Evolutionary conservation across 2,888 invertebrate species (phyloP).

Genomic region (Ectemnius cavifrons): DNA sequence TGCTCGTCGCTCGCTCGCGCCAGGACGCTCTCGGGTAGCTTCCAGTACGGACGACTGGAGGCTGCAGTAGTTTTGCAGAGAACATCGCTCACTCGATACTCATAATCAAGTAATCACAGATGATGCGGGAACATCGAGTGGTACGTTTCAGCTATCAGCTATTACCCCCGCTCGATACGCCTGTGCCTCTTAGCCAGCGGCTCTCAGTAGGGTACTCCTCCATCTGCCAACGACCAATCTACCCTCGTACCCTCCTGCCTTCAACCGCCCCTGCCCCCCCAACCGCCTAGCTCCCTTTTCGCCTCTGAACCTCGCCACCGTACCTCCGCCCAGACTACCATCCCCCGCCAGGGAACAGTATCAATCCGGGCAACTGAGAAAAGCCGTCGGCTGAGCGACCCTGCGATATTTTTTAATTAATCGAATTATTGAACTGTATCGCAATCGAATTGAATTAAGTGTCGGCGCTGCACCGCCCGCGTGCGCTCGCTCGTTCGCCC

Average conservation of each 20-base stretch:
- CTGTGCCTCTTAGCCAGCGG: constrained; percentile 57
- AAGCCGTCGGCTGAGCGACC: constrained; percentile 56
- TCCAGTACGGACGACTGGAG: constrained; percentile 9
- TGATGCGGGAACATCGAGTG: constrained; percentile 68
- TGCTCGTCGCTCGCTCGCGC: constrained; percentile 6
- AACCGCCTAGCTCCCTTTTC: too few species aligned
- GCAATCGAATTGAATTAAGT: constrained; percentile 77
- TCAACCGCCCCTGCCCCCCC: too few species aligned
- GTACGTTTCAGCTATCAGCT: constrained; percentile 67
- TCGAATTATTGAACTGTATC: constrained; percentile 77
- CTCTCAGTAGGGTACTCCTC: constrained; percentile 32
- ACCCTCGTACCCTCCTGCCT: background rate
- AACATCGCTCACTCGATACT: constrained; percentile 65
- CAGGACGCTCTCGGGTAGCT: constrained; percentile 30
- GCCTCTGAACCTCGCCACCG: background rate
- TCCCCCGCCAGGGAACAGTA: constrained; percentile 6
- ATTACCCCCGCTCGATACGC: constrained; percentile 59
- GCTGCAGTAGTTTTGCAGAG: constrained; percentile 40
- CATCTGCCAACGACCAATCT: background rate
- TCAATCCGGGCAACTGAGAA: constrained; percentile 41
- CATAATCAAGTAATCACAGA: constrained; percentile 73
- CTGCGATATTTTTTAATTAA: constrained; percentile 76
- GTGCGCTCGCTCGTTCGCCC: too few species aligned
- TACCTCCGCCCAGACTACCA: constrained; percentile 16
- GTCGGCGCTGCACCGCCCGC: constrained; percentile 60